Conservation (phyloP, 2,113 vertebrate genomes). For the Salminus brasiliensis region DNA sequence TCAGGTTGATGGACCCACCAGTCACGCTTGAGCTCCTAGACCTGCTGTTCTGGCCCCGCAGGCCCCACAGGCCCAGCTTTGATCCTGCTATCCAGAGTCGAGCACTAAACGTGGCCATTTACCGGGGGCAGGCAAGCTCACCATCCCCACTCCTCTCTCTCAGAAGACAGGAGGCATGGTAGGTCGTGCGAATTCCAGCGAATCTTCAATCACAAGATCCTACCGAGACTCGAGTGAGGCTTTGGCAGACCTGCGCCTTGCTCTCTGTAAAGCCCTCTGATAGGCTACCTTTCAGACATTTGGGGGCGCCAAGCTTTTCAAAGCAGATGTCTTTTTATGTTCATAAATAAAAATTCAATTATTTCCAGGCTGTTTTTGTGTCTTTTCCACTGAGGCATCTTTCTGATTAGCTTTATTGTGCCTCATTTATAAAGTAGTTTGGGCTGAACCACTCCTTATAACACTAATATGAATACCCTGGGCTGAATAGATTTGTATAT, state of each 20-base stretch:
- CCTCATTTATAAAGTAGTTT: no score
- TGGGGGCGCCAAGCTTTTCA: not conserved
- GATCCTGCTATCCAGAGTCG: conserved; percentile 59
- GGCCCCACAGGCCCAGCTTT: conserved; percentile 61
- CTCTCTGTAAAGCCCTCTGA: not conserved
- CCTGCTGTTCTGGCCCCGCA: conserved; percentile 40
- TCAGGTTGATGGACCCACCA: conserved; percentile 41
- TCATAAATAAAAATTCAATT: no score
- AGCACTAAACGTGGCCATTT: conserved; percentile 65
- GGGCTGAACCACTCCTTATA: no score
- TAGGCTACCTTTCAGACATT: not conserved
- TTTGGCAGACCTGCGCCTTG: not conserved
- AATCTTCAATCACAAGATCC: not conserved
- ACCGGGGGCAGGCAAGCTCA: conserved; percentile 58
- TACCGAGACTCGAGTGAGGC: not conserved
- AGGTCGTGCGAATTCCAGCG: not conserved
- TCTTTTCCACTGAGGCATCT: no score
- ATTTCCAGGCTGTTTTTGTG: no score
- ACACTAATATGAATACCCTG: no score
- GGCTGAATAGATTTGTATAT: no score
- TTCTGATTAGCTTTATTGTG: no score
- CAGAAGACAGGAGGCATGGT: not conserved
- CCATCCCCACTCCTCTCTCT: conserved; percentile 45
- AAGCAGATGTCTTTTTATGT: no score
- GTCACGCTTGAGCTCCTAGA: conserved; percentile 52